These are phyloP conservation scores for Sminthurides bifidus DNA, from an alignment of 1,140 invertebrate genomes.

Conservation along the genomic window DNA sequence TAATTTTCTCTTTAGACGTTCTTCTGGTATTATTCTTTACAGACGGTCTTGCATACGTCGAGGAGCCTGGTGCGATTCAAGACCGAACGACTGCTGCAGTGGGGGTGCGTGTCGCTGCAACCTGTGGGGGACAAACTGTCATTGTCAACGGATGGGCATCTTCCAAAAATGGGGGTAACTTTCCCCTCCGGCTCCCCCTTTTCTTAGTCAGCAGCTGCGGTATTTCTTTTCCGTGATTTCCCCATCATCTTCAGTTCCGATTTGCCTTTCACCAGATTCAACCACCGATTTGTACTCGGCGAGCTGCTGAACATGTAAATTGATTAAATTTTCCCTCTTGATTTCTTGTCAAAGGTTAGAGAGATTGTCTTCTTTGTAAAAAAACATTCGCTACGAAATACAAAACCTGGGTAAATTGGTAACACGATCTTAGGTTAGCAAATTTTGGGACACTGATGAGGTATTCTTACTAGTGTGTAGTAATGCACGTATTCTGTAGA, in stretches of 20 bases:
- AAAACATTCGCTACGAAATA: no score
- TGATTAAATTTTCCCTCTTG: not conserved
- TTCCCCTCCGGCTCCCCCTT: not conserved
- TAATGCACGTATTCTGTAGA: no score
- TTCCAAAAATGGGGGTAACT: constrained; percentile 74
- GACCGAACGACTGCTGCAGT: constrained; percentile 73
- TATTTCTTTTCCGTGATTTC: not conserved
- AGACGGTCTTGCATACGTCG: constrained; percentile 69
- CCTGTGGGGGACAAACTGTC: constrained; percentile 79
- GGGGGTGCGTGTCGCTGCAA: constrained; percentile 77
- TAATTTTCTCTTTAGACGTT: constrained; percentile 55
- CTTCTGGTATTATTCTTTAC: constrained; percentile 73
- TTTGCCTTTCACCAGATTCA: not conserved
- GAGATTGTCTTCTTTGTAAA: no score
- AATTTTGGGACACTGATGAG: no score
- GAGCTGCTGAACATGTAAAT: not conserved
- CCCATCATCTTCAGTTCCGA: not conserved
- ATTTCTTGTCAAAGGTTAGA: not conserved
- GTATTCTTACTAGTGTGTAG: no score
- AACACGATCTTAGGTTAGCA: no score
- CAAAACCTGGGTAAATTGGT: no score
- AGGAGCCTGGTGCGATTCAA: constrained; percentile 68
- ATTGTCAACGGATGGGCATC: constrained; percentile 74
- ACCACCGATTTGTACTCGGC: not conserved
- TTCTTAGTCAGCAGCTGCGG: not conserved